Base-by-base conservation (phyloP, 1,140 invertebrate genomes). In the Temnothorax longispinosus region DNA sequence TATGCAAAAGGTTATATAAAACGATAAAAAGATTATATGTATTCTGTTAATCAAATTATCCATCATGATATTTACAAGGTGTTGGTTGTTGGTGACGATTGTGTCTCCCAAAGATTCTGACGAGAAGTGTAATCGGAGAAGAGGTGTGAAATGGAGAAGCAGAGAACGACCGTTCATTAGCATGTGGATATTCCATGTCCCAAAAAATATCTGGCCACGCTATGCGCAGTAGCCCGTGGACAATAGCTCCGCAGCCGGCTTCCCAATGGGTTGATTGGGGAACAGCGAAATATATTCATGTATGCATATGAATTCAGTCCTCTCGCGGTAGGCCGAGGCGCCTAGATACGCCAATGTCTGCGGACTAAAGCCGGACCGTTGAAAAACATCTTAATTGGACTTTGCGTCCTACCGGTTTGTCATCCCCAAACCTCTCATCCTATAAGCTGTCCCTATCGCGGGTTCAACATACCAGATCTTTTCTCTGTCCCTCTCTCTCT, bases 361-460 rank as follows among this genome's bases (percentile, higher is more conserved):
- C 65, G 64, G 44, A 41, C 81, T 82, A 88, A 88, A 88, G 72
- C 90, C 47, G 64, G 67, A 58, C 81, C 60, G 84, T 86, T 88
- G 90, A 92, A 93, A 93, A 93, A 93, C 92, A 92, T 92, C 91
- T 93, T 93, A 93, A 93, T 93, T 93, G 90, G 92, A 93, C 89
- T 91, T 90, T 60, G 76, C 89, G 58, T 72, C 65, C 50, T 86
- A 52, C 87, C 56, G 35, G 60, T 15, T 67, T 72, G 69, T 82
- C 85, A 67, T 85, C 62, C 52, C 69, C 56, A 60, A 75, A 11
- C 67, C 10, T 71, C 47, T 27, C 65, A 77, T 41, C 21, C 74
- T 69, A 72, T 69, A 72, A 86, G 77, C 62, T 21, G 44, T 11
- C 32, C 35, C 69, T 58, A 18, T 41, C 52, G 65, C n/a, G n/a